Percentiles rank a stretch among this genome's conserved stretches.
phyloP scores from a whole-genome alignment of 1,140 invertebrate genomes.

The Conopomorpha cramerella region DNA sequence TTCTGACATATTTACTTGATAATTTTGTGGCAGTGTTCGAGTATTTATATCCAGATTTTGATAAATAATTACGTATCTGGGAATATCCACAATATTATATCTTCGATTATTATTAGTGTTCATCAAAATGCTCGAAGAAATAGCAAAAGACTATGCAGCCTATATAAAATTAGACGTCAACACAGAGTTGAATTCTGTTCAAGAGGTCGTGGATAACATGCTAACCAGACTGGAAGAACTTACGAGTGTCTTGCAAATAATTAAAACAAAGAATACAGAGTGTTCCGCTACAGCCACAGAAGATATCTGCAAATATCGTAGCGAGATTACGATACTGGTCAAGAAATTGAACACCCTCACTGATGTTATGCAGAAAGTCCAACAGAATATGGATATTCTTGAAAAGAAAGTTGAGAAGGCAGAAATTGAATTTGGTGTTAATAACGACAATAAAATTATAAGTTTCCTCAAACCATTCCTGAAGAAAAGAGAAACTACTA shows the following conservation, averaged over 20 bases:
- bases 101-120: no score
- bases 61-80: slow-evolving; percentile 11
- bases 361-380: slow-evolving; percentile 33
- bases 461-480: slow-evolving; percentile 49
- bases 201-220: slow-evolving; percentile 59
- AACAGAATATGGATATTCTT: slow-evolving; percentile 37
- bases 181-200: slow-evolving; percentile 45
- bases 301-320: slow-evolving; percentile 39
- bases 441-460: slow-evolving; percentile 45
- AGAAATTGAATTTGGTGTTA: slow-evolving; percentile 46
- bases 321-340: slow-evolving; percentile 39
- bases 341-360: slow-evolving; percentile 43
- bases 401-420: slow-evolving; percentile 53
- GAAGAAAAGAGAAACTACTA: slow-evolving; percentile 26
- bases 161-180: slow-evolving; percentile 49
- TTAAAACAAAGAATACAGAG: slow-evolving; percentile 42
- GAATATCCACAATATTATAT: no score
- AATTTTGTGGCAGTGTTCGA: slow-evolving; percentile 28
- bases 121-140: slow-evolving; percentile 41
- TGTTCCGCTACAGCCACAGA: slow-evolving; percentile 28
- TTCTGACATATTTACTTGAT: slow-evolving; percentile 36
- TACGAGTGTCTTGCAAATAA: slow-evolving; percentile 50
- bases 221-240: slow-evolving; percentile 57
- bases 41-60: slow-evolving; percentile 47
- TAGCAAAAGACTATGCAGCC: slow-evolving; percentile 40